These are phyloP conservation scores for Heterodera schachtii DNA, from an alignment of 1,140 invertebrate species.

Conservation along the genomic window DNA sequence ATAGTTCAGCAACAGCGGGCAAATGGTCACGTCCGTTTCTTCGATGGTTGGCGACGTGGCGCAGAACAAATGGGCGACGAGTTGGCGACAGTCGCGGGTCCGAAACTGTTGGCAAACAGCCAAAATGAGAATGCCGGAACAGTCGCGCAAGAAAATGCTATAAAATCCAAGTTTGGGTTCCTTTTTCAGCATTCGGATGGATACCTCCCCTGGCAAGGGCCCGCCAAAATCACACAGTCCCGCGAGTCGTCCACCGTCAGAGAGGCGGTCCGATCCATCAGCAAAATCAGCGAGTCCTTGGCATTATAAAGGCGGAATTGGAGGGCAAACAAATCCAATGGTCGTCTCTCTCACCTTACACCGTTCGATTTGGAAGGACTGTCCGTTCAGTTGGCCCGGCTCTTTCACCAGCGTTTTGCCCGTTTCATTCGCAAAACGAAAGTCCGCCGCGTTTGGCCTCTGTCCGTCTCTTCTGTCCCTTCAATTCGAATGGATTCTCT, in stretches of 20 bases:
- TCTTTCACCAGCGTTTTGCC: slow-evolving; percentile 41
- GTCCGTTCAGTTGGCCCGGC: slow-evolving; percentile 38
- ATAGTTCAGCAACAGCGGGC: slow-evolving; percentile 42
- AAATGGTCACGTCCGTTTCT: slow-evolving; percentile 43
- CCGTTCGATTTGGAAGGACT: slow-evolving; percentile 50
- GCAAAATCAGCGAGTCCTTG: slow-evolving; percentile 46
- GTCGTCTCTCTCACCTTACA: slow-evolving; percentile 36
- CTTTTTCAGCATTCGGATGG: not conserved
- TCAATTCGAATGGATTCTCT: not conserved
- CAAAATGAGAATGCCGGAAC: slow-evolving; percentile 39
- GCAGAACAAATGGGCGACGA: slow-evolving; percentile 45
- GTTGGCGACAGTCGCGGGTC: slow-evolving; percentile 44
- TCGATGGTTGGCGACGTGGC: slow-evolving; percentile 52
- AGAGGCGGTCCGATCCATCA: slow-evolving; percentile 43
- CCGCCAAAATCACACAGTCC: slow-evolving; percentile 51
- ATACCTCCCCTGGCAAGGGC: slow-evolving; percentile 52
- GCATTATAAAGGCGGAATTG: no score
- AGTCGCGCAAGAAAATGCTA: slow-evolving; percentile 52
- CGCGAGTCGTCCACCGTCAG: slow-evolving; percentile 52
- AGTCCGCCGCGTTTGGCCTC: slow-evolving; percentile 36
- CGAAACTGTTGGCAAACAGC: slow-evolving; percentile 54
- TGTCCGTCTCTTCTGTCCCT: slow-evolving; percentile 31
- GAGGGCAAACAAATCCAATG: not conserved
- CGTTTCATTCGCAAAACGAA: slow-evolving; percentile 20
- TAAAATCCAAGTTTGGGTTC: not conserved